phyloP scores from a whole-genome alignment of 2,113 vertebrate genomes.

The Thymallus thymallus region DNA sequence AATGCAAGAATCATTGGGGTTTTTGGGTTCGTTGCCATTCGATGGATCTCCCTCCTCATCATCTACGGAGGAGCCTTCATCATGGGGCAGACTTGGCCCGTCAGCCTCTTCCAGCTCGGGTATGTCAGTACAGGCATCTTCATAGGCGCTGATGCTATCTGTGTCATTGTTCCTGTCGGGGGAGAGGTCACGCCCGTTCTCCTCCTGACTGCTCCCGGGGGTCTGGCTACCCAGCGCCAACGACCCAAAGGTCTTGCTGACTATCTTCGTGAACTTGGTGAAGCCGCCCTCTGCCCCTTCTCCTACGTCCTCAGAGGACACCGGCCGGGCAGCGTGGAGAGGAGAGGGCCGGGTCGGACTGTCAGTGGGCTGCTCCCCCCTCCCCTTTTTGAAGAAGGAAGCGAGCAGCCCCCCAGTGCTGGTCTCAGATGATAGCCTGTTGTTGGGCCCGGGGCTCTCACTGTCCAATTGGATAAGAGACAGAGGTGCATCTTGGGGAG shows the following conservation, averaged over 20 bases:
- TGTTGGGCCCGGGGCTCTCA: not conserved
- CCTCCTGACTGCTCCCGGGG: constrained; percentile 10
- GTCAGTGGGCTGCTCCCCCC: not conserved
- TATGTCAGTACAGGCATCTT: constrained; percentile 67
- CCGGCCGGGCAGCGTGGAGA: constrained; percentile 2
- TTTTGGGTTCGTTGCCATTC: constrained; percentile 15
- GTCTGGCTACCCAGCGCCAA: constrained; percentile 46
- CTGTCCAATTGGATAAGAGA: constrained; percentile 13
- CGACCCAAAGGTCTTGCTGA: constrained; percentile 37
- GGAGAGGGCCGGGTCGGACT: not conserved
- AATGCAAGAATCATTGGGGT: constrained; percentile 46
- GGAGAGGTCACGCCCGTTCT: constrained; percentile 13
- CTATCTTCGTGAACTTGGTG: constrained; percentile 40
- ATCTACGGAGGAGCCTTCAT: constrained; percentile 21
- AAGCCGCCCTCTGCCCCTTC: not conserved
- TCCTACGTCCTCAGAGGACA: constrained; percentile 42
- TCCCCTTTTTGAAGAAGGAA: constrained; percentile 32
- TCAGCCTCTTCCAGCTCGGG: constrained; percentile 61
- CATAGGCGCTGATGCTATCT: constrained; percentile 70
- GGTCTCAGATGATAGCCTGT: not conserved
- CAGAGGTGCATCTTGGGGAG: not conserved
- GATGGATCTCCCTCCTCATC: not conserved
- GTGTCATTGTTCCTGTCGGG: constrained; percentile 54
- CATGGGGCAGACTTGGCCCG: constrained; percentile 30
- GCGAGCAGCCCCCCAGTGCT: constrained; percentile 7